Percentiles rank a stretch among this genome's conserved stretches.
Evolutionary conservation across 2,888 invertebrate species (phyloP).

Genomic region (Brassicogethes aeneus): DNA sequence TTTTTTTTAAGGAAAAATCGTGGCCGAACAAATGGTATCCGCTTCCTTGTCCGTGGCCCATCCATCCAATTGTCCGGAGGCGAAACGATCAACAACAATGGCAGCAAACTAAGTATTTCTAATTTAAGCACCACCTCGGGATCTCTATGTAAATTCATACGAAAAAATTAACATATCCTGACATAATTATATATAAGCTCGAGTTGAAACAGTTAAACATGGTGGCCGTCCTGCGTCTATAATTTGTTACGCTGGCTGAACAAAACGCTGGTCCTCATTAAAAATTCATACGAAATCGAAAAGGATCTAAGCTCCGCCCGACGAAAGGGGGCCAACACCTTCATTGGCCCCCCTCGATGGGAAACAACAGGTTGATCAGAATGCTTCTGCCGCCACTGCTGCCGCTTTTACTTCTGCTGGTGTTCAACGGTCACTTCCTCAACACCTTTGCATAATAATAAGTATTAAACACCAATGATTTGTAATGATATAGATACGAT

Average conservation of each 20-base stretch:
- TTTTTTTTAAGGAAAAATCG: no score
- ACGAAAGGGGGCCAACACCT: constrained; percentile 2
- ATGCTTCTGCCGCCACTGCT: no score
- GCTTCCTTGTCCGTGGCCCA: no score
- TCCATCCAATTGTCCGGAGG: no score
- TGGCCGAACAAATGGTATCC: no score
- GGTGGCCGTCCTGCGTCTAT: constrained; percentile 5
- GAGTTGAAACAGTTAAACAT: constrained; percentile 3
- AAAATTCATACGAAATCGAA: neutral
- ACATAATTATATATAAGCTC: neutral
- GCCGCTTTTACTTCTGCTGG: no score
- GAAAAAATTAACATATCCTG: neutral
- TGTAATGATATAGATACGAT: no score
- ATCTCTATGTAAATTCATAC: neutral
- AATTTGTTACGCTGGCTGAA: constrained; percentile 10
- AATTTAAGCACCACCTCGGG: neutral
- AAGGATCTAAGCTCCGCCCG: constrained; percentile 10
- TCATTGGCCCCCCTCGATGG: neutral
- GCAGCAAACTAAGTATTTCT: neutral
- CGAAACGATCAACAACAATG: no score
- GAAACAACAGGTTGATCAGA: neutral
- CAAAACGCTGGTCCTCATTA: constrained; percentile 5
- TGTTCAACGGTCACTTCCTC: constrained; percentile 5
- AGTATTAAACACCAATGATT: neutral
- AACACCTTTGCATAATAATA: constrained; percentile 7